Evolutionary conservation across 2,888 invertebrate species (phyloP).

Genomic region (Schizaphis graminum): DNA sequence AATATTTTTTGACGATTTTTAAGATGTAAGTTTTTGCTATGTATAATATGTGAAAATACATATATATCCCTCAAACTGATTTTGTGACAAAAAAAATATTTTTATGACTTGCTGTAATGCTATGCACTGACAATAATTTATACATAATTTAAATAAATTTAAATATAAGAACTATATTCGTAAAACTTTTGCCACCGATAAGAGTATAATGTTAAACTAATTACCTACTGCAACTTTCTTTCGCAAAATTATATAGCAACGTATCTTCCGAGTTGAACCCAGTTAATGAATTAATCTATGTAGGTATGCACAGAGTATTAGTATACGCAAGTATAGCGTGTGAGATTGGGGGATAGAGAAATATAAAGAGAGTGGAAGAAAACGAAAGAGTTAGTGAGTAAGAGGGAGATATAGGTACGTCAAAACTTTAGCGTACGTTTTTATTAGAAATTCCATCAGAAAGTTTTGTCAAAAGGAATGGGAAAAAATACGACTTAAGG

Average conservation of each 20-base stretch:
- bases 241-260: not conserved
- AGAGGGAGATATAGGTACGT: not conserved
- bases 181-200: not conserved
- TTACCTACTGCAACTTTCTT: not conserved
- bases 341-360: not conserved
- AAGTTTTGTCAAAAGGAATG: slow-evolving; percentile 22
- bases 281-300: not conserved
- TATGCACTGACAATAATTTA: not conserved
- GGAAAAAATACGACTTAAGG: slow-evolving; percentile 39
- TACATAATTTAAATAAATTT: not conserved
- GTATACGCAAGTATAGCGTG: not conserved
- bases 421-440: slow-evolving; percentile 42
- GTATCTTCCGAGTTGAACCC: not conserved
- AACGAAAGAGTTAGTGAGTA: not conserved
- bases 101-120: not conserved
- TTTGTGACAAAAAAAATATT: not conserved
- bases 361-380: not conserved
- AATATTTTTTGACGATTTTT: not conserved
- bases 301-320: not conserved
- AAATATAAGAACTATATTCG: not conserved
- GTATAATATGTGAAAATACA: not conserved
- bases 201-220: not conserved
- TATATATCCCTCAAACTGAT: not conserved
- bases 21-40: not conserved
- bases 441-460: slow-evolving; percentile 42